Conservation (phyloP, 2,797 vertebrate species). For the Pterois miles region DNA sequence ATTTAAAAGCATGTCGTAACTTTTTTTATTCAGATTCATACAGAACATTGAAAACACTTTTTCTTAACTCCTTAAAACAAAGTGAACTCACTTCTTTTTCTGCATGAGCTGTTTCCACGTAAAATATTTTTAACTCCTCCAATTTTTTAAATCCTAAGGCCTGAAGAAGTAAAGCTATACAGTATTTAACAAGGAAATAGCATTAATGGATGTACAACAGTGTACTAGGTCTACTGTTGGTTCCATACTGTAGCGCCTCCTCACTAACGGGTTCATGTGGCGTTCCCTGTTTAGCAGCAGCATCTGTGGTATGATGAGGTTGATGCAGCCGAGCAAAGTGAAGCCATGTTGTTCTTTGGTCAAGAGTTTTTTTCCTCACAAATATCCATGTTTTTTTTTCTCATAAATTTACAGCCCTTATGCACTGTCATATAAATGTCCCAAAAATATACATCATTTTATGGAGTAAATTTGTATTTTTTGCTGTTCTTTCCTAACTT, state of each 20-base stretch:
- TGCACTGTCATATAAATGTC: too few species aligned
- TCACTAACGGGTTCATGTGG: too few species aligned
- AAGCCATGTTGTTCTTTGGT: too few species aligned
- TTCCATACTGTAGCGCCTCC: too few species aligned
- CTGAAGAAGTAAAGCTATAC: background rate
- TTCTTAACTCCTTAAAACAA: background rate
- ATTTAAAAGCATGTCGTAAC: too few species aligned
- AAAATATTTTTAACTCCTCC: too few species aligned
- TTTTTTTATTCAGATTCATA: background rate
- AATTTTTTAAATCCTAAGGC: background rate
- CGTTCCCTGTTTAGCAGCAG: background rate
- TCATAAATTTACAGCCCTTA: too few species aligned
- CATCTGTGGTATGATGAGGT: background rate
- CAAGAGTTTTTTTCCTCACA: too few species aligned
- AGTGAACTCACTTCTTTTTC: background rate
- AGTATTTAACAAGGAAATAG: background rate
- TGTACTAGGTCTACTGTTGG: too few species aligned
- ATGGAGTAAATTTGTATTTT: too few species aligned
- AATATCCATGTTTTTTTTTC: too few species aligned
- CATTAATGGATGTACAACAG: accelerated
- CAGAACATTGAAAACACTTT: background rate
- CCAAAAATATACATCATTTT: too few species aligned
- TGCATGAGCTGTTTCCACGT: background rate
- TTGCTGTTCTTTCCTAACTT: background rate
- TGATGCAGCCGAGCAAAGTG: background rate